Evolutionary conservation across 92 coral and sea anemone species (phyloP).

Genomic region (Zoanthus sociatus): DNA sequence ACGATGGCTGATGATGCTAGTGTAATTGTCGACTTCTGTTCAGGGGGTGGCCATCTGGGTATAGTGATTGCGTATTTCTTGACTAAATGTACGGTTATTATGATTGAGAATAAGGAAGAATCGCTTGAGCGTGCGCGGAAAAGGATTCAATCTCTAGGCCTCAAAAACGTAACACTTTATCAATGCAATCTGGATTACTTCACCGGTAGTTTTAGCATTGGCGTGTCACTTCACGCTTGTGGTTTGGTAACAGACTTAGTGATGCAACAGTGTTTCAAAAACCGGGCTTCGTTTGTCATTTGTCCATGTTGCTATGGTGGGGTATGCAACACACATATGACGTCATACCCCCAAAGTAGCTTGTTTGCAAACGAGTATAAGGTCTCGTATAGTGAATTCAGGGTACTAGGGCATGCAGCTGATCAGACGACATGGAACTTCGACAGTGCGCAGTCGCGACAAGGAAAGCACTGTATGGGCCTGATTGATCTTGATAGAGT

Average conservation of each 20-base stretch:
- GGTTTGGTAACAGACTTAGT: slow-evolving; percentile 45
- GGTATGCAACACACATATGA: slow-evolving; percentile 23
- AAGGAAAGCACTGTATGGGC: slow-evolving; percentile 46
- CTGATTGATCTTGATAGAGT: slow-evolving; percentile 35
- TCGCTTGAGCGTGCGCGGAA: slow-evolving; percentile 36
- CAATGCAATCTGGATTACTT: slow-evolving; percentile 38
- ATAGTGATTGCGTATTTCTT: slow-evolving; percentile 37
- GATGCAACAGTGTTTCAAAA: slow-evolving; percentile 39
- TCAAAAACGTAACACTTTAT: slow-evolving; percentile 10
- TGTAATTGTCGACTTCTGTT: slow-evolving; percentile 45
- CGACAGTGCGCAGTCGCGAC: slow-evolving; percentile 32
- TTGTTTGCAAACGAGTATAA: slow-evolving; percentile 1
- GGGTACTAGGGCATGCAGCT: slow-evolving; percentile 37
- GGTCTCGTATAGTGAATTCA: slow-evolving; percentile 23
- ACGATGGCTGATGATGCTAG: slow-evolving; percentile 16
- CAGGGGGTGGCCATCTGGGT: slow-evolving; percentile 37
- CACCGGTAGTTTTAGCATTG: slow-evolving; percentile 11
- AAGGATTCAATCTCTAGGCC: slow-evolving; percentile 1
- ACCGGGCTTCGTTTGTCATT: slow-evolving; percentile 21
- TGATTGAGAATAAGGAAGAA: slow-evolving; percentile 42
- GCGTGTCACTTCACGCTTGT: slow-evolving; percentile 43
- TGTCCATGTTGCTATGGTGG: slow-evolving; percentile 45
- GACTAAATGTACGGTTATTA: slow-evolving; percentile 23
- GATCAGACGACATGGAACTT: slow-evolving; percentile 45
- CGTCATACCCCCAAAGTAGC: slow-evolving; percentile 32